Percentiles rank a stretch among this genome's conserved stretches.
These are phyloP conservation scores for Oncorhynchus mykiss DNA, from an alignment of 2,113 vertebrate genomes.

Conservation along the genomic window DNA sequence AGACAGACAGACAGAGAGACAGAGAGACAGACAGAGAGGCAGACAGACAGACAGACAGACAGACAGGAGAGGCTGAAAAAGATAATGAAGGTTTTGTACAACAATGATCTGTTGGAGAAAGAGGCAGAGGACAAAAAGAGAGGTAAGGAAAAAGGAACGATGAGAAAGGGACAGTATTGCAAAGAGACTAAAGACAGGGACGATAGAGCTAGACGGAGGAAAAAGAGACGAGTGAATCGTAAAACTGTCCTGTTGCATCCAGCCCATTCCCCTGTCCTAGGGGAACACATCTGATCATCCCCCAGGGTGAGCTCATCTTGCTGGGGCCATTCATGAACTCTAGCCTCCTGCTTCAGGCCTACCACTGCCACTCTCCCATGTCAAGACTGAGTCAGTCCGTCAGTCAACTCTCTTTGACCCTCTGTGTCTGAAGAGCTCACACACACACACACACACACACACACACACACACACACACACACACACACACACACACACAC, in stretches of 20 bases:
- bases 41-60: too few species aligned
- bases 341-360: constrained; percentile 24
- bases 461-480: not conserved
- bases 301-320: constrained; percentile 30
- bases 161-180: constrained; percentile 52
- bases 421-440: constrained; percentile 30
- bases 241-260: not conserved
- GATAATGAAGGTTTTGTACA: not conserved
- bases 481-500: not conserved
- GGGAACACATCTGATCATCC: constrained; percentile 18
- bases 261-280: not conserved
- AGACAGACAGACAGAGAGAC: too few species aligned
- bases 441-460: not conserved
- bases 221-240: not conserved
- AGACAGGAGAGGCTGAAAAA: not conserved
- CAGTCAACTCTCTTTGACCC: constrained; percentile 65
- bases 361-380: constrained; percentile 26
- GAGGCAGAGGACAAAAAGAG: constrained; percentile 34
- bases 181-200: not conserved
- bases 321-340: constrained; percentile 35
- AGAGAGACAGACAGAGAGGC: too few species aligned
- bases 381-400: constrained; percentile 54
- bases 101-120: not conserved
- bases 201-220: constrained; percentile 10
- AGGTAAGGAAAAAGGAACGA: constrained; percentile 62